Evolutionary conservation across 1,140 invertebrate species (phyloP).

Genomic region (Cecropterus lyciades): DNA sequence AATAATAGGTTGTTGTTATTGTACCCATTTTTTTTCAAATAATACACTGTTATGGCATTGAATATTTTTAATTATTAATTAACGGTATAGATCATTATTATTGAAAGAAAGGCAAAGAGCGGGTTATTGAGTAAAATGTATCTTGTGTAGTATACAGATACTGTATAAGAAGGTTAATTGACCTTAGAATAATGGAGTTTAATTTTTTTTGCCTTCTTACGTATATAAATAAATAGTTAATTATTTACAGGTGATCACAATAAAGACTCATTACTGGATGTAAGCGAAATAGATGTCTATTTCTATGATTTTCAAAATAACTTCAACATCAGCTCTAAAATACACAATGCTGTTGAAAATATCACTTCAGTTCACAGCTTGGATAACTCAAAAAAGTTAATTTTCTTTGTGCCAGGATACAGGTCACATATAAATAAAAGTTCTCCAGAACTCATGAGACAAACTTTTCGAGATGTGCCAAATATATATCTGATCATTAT

Average conservation of each 20-base stretch:
- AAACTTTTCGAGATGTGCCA: conserved; percentile 63
- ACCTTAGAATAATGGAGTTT: too few relatives aligned
- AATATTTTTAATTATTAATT: too few relatives aligned
- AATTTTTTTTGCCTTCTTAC: too few relatives aligned
- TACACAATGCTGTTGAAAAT: conserved; percentile 51
- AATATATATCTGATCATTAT: conserved; percentile 71
- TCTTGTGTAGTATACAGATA: too few relatives aligned
- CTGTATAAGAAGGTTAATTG: too few relatives aligned
- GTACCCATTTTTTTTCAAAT: too few relatives aligned
- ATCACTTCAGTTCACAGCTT: conserved; percentile 59
- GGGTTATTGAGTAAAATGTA: too few relatives aligned
- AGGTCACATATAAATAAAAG: conserved; percentile 66
- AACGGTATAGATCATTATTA: too few relatives aligned
- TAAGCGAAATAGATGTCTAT: conserved; percentile 60
- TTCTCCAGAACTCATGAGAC: conserved; percentile 62
- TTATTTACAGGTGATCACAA: conserved; percentile 60
- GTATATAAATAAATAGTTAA: too few relatives aligned
- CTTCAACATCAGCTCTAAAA: conserved; percentile 63
- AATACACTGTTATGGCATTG: too few relatives aligned
- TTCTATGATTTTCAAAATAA: conserved; percentile 78
- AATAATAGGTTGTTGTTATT: too few relatives aligned
- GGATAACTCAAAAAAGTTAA: conserved; percentile 58
- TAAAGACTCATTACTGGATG: conserved; percentile 54
- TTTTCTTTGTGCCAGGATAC: conserved; percentile 73
- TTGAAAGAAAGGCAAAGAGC: too few relatives aligned